A percentile compares a stretch with the other conserved stretches of the same genome.
These are phyloP conservation scores for Microcebus griseorufus DNA, from an alignment of 2,113 vertebrate species.

Conservation along the genomic window DNA sequence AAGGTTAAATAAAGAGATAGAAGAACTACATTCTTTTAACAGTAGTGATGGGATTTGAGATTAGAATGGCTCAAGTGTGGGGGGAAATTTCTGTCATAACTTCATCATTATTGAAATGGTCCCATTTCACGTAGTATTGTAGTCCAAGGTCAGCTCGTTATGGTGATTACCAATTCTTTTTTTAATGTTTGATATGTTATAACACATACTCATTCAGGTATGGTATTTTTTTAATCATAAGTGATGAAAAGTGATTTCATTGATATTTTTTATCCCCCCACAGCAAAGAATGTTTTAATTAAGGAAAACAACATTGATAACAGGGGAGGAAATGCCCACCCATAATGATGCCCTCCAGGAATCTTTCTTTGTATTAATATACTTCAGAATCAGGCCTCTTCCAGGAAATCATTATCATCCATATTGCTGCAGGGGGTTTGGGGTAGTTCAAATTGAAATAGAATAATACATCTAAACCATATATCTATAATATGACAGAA, in stretches of 20 bases:
- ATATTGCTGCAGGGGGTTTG: conserved; percentile 61
- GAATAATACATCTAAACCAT: conserved; percentile 70
- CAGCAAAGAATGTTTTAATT: conserved; percentile 67
- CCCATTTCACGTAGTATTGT: neutral
- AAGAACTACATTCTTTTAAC: neutral
- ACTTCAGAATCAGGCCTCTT: conserved; percentile 53
- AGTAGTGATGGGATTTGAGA: neutral
- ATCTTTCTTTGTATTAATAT: conserved; percentile 58
- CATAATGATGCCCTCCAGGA: conserved; percentile 28
- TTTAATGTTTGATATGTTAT: conserved; percentile 46
- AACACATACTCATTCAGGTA: neutral
- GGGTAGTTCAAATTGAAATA: conserved; percentile 69
- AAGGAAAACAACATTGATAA: conserved; percentile 48
- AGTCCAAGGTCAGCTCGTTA: conserved; percentile 28
- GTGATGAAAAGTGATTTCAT: neutral
- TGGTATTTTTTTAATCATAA: neutral
- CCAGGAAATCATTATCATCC: conserved; percentile 72
- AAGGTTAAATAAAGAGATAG: neutral
- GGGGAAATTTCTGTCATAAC: neutral
- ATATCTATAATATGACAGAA: conserved; percentile 44
- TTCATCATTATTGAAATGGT: conserved; percentile 47
- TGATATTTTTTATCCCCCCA: neutral
- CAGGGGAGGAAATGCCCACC: neutral
- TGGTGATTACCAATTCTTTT: conserved; percentile 54
- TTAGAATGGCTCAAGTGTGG: neutral